These are phyloP conservation scores for Lithobates pipiens DNA, from an alignment of 2,797 vertebrate genomes.

Conservation along the genomic window DNA sequence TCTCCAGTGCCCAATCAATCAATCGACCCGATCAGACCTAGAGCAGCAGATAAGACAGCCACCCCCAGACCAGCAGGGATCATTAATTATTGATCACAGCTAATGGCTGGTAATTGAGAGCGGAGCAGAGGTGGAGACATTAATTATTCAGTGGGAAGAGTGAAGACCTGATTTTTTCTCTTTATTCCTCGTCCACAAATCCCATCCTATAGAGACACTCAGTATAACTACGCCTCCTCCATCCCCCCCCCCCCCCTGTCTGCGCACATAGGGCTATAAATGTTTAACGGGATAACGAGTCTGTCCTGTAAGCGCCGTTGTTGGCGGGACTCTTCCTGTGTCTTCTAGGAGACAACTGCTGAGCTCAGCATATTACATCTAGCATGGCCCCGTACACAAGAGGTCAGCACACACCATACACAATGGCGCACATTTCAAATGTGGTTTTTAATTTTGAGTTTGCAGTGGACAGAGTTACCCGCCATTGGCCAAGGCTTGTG, in stretches of 20 bases:
- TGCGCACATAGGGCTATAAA: neutral
- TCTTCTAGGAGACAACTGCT: neutral
- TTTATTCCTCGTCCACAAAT: neutral
- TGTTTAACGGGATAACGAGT: neutral
- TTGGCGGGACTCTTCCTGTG: neutral
- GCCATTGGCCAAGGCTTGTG: no score
- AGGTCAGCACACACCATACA: no score
- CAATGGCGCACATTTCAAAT: no score
- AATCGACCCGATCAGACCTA: slow-evolving; percentile 52
- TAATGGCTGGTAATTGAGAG: slow-evolving; percentile 63
- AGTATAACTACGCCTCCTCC: neutral
- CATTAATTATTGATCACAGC: slow-evolving; percentile 57
- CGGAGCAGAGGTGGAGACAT: slow-evolving; percentile 51
- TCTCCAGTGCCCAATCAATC: slow-evolving; percentile 29
- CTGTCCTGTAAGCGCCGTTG: neutral
- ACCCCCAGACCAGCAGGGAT: slow-evolving; percentile 36
- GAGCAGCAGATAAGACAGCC: slow-evolving; percentile 41
- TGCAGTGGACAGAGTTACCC: no score
- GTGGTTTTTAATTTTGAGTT: no score
- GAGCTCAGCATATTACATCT: no score
- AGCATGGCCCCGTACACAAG: no score
- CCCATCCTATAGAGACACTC: neutral
- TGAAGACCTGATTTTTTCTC: slow-evolving; percentile 24
- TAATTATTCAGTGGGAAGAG: slow-evolving; percentile 48
- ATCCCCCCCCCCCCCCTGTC: neutral